Evolutionary conservation across 2,797 vertebrate species (phyloP).

Genomic region (Hydrophis major): DNA sequence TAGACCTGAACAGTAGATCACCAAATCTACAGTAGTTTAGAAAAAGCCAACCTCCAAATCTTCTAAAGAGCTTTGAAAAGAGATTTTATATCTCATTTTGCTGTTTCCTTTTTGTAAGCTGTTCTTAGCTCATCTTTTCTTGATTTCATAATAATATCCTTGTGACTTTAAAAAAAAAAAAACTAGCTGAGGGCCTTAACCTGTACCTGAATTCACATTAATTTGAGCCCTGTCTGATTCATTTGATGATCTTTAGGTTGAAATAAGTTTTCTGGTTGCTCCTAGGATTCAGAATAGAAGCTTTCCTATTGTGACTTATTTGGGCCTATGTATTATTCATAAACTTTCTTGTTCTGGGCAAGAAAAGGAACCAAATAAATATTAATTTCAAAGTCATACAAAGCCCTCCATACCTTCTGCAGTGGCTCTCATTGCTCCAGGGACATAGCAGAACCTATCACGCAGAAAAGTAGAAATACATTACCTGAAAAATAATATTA

Average conservation of each 20-base stretch:
- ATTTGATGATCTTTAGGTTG: background rate
- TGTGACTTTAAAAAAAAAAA: too few relatives aligned
- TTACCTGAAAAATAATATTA: slow-evolving; percentile 40
- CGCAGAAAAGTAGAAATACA: slow-evolving; percentile 37
- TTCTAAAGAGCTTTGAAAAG: background rate
- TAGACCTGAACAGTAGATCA: background rate
- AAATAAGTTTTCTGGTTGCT: slow-evolving; percentile 6
- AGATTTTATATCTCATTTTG: background rate
- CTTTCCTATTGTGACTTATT: slow-evolving; percentile 17
- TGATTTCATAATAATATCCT: background rate
- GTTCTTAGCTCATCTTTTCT: background rate
- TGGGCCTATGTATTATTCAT: slow-evolving; percentile 43
- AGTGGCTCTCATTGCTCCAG: background rate
- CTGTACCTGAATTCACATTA: slow-evolving; percentile 11
- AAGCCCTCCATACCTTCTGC: slow-evolving; percentile 9
- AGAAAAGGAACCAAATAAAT: slow-evolving; percentile 44
- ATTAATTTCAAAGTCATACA: slow-evolving; percentile 40
- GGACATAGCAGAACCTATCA: slow-evolving; percentile 4
- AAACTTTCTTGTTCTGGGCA: slow-evolving; percentile 24
- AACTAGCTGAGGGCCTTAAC: background rate
- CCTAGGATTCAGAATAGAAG: background rate
- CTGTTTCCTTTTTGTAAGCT: background rate
- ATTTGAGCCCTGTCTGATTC: background rate
- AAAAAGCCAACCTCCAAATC: background rate
- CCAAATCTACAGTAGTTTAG: background rate